Evolutionary conservation across 2,113 vertebrate genomes (phyloP).

Genomic region (Stegostoma tigrinum): DNA sequence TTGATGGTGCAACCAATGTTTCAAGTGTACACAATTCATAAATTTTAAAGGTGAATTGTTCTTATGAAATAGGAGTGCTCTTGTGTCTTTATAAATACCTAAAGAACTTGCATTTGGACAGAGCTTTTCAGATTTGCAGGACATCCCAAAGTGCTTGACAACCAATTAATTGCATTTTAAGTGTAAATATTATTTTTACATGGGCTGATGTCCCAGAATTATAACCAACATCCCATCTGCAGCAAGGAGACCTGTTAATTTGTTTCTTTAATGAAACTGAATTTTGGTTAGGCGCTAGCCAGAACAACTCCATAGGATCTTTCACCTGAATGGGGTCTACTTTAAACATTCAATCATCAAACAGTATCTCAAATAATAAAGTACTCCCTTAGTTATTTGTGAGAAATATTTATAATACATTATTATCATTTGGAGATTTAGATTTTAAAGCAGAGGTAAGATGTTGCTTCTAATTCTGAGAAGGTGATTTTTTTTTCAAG

Average conservation of each 20-base stretch:
- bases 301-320: background rate
- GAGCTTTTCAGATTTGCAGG: background rate
- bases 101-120: background rate
- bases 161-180: background rate
- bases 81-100: background rate
- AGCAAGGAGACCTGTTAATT: background rate
- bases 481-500: no score
- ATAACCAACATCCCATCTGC: background rate
- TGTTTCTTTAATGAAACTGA: background rate
- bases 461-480: no score
- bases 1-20: background rate
- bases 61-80: background rate
- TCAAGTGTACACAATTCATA: conserved; percentile 2
- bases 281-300: background rate
- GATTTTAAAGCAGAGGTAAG: no score
- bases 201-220: background rate
- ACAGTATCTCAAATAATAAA: background rate
- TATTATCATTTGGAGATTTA: no score
- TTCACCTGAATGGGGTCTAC: background rate
- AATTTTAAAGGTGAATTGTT: background rate
- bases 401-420: no score
- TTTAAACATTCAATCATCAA: background rate
- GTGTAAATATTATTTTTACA: background rate
- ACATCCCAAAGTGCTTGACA: background rate
- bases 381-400: background rate